Evolutionary conservation across 2,888 invertebrate species (phyloP).

Genomic region (Byasa hedistus): DNA sequence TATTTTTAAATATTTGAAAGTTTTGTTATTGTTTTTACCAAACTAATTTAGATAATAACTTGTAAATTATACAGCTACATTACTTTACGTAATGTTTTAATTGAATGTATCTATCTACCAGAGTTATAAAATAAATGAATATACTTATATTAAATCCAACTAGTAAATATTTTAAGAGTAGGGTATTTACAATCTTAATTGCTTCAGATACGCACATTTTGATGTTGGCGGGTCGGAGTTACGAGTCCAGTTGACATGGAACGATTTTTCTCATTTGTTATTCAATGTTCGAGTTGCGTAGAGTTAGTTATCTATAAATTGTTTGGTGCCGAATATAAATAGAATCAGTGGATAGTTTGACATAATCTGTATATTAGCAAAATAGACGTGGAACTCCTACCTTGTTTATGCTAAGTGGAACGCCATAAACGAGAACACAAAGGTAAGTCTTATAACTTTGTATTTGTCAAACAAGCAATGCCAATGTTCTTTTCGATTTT

Average conservation of each 20-base stretch:
- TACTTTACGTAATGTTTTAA: too few relatives aligned
- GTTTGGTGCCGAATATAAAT: conserved; percentile 53
- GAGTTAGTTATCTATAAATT: conserved; percentile 56
- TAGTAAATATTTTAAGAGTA: neutral
- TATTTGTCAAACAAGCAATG: neutral
- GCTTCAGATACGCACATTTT: conserved; percentile 27
- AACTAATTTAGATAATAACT: too few relatives aligned
- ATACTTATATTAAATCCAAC: too few relatives aligned
- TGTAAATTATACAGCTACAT: too few relatives aligned
- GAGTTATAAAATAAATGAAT: too few relatives aligned
- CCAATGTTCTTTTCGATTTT: neutral
- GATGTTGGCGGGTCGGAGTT: conserved; percentile 25
- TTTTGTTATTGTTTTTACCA: too few relatives aligned
- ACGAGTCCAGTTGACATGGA: conserved; percentile 42
- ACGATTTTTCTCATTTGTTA: conserved; percentile 71
- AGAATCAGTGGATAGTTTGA: conserved; percentile 51
- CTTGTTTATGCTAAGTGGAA: neutral
- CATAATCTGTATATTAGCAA: conserved; percentile 43
- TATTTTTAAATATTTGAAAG: too few relatives aligned
- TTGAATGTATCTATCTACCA: too few relatives aligned
- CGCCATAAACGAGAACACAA: conserved; percentile 7
- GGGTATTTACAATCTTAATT: conserved; percentile 22
- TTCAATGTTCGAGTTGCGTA: conserved; percentile 57
- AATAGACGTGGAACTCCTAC: neutral
- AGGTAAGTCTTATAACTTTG: conserved; percentile 18